These are phyloP conservation scores for Enteromius thamalakanensis DNA, from an alignment of 2,797 vertebrate genomes.

Conservation along the genomic window DNA sequence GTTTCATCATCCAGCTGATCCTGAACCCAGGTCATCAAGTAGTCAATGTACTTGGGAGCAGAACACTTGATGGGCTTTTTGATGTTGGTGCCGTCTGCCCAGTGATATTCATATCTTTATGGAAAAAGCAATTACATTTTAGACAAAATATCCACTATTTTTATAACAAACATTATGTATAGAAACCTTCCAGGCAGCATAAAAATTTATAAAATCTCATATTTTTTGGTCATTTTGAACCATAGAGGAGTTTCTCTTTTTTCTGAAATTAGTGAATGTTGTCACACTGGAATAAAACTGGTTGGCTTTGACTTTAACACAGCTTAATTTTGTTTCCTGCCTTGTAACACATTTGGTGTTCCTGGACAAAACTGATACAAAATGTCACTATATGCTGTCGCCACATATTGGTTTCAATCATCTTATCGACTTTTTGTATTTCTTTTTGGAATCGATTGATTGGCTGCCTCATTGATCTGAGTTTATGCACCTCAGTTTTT, in stretches of 20 bases:
- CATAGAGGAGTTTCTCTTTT: background rate
- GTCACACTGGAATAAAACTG: background rate
- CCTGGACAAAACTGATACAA: background rate
- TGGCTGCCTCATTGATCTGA: background rate
- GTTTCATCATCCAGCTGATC: slow-evolving; percentile 97
- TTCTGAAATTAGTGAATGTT: background rate
- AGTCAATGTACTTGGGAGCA: slow-evolving; percentile 96
- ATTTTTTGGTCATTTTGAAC: background rate
- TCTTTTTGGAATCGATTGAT: background rate
- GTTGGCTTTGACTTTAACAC: background rate
- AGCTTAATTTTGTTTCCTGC: background rate
- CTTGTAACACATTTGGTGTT: background rate
- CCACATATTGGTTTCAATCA: background rate
- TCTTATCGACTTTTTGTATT: background rate
- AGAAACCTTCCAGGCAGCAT: background rate
- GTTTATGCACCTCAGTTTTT: background rate
- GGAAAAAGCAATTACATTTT: background rate
- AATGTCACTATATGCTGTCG: background rate
- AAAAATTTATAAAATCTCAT: background rate
- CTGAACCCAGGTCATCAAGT: slow-evolving; percentile 98
- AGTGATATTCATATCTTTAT: slow-evolving; percentile 90
- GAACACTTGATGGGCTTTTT: slow-evolving; percentile 98
- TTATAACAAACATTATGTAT: background rate
- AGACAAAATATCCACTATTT: background rate
- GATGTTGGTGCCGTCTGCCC: slow-evolving; percentile 96